These are phyloP conservation scores for Vanessa tameamea DNA, from an alignment of 1,140 invertebrate genomes.

Conservation along the genomic window DNA sequence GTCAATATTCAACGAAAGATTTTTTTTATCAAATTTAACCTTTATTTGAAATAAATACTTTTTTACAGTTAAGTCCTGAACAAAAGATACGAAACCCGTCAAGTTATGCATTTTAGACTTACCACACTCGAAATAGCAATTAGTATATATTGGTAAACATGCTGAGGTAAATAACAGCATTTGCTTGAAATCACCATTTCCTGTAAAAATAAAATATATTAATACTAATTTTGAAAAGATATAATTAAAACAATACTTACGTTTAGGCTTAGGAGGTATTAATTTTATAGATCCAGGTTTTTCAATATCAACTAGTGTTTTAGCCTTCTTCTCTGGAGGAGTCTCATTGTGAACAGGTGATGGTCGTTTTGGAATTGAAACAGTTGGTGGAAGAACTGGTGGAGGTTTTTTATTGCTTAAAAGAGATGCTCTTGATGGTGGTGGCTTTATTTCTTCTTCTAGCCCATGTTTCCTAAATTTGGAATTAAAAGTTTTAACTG, in stretches of 20 bases:
- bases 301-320: conserved; percentile 82
- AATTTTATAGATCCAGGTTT: conserved; percentile 90
- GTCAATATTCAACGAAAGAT: conserved; percentile 68
- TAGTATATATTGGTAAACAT: conserved; percentile 48
- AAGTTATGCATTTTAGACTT: conserved; percentile 78
- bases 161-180: conserved; percentile 43
- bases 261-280: conserved; percentile 92
- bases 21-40: conserved; percentile 58
- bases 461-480: conserved; percentile 93
- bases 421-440: conserved; percentile 83
- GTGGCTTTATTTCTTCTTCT: conserved; percentile 90
- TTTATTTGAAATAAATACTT: conserved; percentile 74
- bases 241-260: conserved; percentile 85
- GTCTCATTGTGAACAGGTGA: conserved; percentile 83
- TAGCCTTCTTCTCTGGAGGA: conserved; percentile 88
- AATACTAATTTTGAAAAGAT: conserved; percentile 45
- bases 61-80: conserved; percentile 51
- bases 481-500: conserved; percentile 93
- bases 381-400: conserved; percentile 74
- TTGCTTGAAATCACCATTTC: conserved; percentile 40
- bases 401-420: conserved; percentile 83
- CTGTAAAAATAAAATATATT: conserved; percentile 73
- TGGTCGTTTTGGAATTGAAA: conserved; percentile 82
- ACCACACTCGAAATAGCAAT: conserved; percentile 59
- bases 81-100: conserved; percentile 59